Evolutionary conservation across 2,888 invertebrate genomes (phyloP).

Genomic region (Protonemura montana): DNA sequence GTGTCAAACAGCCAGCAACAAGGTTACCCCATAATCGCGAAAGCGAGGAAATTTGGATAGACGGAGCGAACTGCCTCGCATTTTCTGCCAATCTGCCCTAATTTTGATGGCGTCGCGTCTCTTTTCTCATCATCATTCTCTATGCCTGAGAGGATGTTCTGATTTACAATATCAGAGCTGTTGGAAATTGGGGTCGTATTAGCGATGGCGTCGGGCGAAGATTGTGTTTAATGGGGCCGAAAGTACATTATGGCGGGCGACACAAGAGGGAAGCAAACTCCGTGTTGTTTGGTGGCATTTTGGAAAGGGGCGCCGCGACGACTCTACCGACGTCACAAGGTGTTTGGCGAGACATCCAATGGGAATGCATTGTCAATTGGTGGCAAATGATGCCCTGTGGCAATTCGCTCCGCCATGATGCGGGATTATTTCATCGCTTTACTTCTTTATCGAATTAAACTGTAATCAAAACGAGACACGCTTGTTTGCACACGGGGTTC

Average conservation of each 20-base stretch:
- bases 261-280: not conserved
- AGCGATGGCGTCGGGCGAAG: constrained; percentile 31
- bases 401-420: not conserved
- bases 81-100: constrained; percentile 51
- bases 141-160: constrained; percentile 41
- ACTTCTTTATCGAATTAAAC: constrained; percentile 29
- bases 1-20: not conserved
- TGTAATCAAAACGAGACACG: constrained; percentile 36
- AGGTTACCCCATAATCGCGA: constrained; percentile 26
- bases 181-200: constrained; percentile 39
- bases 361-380: constrained; percentile 7
- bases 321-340: not conserved
- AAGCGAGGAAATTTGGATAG: constrained; percentile 48
- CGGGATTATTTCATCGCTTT: constrained; percentile 36
- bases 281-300: constrained; percentile 9
- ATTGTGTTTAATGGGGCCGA: constrained; percentile 46
- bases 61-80: constrained; percentile 40
- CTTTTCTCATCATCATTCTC: constrained; percentile 36
- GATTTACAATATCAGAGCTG: constrained; percentile 45
- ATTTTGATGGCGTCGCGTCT: constrained; percentile 48
- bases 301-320: not conserved
- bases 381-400: constrained; percentile 18
- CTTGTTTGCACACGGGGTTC: constrained; percentile 19
- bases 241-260: constrained; percentile 43
- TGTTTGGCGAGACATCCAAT: constrained; percentile 23